Evolutionary conservation across 2,113 vertebrate species (phyloP), one percentile per base, ranked within the genome.

Genomic region (Otolemur garnettii): DNA sequence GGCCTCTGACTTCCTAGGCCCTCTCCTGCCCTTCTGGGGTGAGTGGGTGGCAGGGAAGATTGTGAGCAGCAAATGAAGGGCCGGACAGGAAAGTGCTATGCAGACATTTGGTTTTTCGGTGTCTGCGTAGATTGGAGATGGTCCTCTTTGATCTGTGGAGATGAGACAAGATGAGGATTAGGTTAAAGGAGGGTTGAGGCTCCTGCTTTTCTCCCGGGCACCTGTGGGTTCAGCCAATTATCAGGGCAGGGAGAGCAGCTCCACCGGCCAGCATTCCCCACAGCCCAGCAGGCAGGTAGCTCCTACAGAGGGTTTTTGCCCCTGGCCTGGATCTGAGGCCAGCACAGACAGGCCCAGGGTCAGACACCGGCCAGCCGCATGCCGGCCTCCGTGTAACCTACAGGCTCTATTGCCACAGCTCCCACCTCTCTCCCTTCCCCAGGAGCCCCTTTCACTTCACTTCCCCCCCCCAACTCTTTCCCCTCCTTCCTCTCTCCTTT

Each of bases 401-500:
- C 18, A 22, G 30, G n/a, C 22, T 83, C 3, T 30, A 4, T n/a
- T 8, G 1, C 71, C 7, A 2, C 60, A 1, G 72, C 78, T 81
- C 83, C 5, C 4, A 0, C 1, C 28, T 0, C 53, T 8, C 42
- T 18, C 81, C 55, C 17, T 90, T 7, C 4, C 69, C 90, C 72
- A 7, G 30, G 45, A 22, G 0, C 18, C 66, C 15, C 74, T 68
- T 75, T 75, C 53, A 10, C 30, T n/a, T 24, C 35, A 14, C 69
- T 84, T 35, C 68, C 35, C 84, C 66, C 14, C 13, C 5, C 89
- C 35, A 77, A 82, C 66, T 74, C 53, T 28, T 38, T 88, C 72
- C 74, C 72, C 60, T 86, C 57, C 83, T 0, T 12, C n/a, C 64
- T 62, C 71, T 2, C 94, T 4, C 42, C 95, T 97, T 95, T 91